Percentiles rank a stretch among this genome's conserved stretches.
Evolutionary conservation across 2,888 invertebrate species (phyloP).

Genomic region (Theretra japonica): DNA sequence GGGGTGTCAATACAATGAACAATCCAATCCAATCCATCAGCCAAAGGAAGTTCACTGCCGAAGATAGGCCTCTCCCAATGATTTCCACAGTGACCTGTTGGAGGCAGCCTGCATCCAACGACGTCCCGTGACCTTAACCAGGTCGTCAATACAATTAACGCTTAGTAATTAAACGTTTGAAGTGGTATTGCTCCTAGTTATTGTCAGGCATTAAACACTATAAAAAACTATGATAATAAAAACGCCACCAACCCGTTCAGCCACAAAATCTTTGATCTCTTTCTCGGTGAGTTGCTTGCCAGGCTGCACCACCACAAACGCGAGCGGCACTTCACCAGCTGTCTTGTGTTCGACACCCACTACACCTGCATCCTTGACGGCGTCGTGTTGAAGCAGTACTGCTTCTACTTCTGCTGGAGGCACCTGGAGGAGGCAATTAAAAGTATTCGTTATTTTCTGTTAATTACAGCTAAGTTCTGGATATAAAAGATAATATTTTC

Average conservation of each 20-base stretch:
- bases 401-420: slow-evolving; percentile 95
- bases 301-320: slow-evolving; percentile 88
- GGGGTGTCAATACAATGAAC: too few relatives aligned
- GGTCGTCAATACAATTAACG: too few relatives aligned
- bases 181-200: too few relatives aligned
- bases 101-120: too few relatives aligned
- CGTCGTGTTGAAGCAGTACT: slow-evolving; percentile 88
- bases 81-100: too few relatives aligned
- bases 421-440: slow-evolving; percentile 68
- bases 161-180: too few relatives aligned
- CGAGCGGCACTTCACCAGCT: slow-evolving; percentile 91
- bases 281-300: slow-evolving; percentile 77
- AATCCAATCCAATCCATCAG: too few relatives aligned
- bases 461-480: not conserved
- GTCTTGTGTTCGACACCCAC: slow-evolving; percentile 88
- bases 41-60: too few relatives aligned
- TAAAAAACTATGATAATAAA: not conserved
- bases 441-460: not conserved
- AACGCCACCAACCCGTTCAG: slow-evolving; percentile 69
- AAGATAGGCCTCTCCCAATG: too few relatives aligned
- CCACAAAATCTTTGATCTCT: slow-evolving; percentile 84
- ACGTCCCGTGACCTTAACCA: too few relatives aligned
- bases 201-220: too few relatives aligned
- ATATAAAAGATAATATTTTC: too few relatives aligned
- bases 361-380: slow-evolving; percentile 91